Evolutionary conservation across 2,888 invertebrate genomes (phyloP), one percentile per base, ranked within the genome.

Genomic region (Meghimatium bilineatum): DNA sequence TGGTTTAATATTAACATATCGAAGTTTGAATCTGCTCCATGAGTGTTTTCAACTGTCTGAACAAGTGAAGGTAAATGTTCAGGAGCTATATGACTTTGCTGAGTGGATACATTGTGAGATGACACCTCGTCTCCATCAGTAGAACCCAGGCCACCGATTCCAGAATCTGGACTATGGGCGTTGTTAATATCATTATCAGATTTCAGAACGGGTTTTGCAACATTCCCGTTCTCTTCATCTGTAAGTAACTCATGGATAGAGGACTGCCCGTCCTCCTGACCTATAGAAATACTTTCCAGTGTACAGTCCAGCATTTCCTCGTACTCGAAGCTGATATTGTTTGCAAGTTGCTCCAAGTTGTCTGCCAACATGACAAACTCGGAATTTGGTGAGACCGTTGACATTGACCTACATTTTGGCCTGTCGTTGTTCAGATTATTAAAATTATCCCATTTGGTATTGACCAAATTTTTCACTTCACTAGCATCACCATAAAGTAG

Each of bases 261-360:
- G 1, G 71, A 71, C 29, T 77, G 77, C 10, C 77, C 77, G 38
- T 69, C 77, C 20, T 77, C 77, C n/a, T 63, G 71, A 38, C 29
- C 69, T 17, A 66, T 69, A 8, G 77, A 77, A 5, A 83, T 71
- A n/a, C 74, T 74, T 38, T 75, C 82, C 10, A 82, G 49, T 8
- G 82, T 79, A 3, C 79, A 52, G 60, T 85, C 85, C 17, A 75
- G 34, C 49, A 67, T 49, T 8, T 84, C 86, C 26, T 86, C 86
- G 67, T 86, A 86, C 67, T 86, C 86, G 23, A 90, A 91, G 79
- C 88, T 88, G 78, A 90, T 87, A 74, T 89, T 86, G 74, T 89
- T 87, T 12, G 88, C 88, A 34, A 85, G 81, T 78, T 86, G 85
- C 74, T 86, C 86, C 23, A 86, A 67, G 66, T 86, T 85, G 60